Percentiles rank a stretch among this genome's conserved stretches.
Conservation (phyloP, 1,140 invertebrate genomes). For the Calosoma granatense region DNA sequence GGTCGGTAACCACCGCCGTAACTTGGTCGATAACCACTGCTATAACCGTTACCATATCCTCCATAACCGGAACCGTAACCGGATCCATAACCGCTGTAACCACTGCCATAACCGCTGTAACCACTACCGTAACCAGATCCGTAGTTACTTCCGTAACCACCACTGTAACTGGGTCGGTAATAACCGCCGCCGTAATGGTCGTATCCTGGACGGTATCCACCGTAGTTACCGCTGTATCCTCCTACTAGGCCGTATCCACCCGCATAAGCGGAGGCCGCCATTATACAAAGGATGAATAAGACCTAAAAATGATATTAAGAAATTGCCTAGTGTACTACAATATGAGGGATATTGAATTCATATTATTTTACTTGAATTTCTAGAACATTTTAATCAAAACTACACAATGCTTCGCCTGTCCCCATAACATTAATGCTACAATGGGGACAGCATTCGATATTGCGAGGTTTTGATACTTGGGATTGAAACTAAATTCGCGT, state of each 20-base stretch:
- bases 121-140: slow-evolving; percentile 1
- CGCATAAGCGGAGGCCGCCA: slow-evolving; percentile 2
- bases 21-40: slow-evolving; percentile 12
- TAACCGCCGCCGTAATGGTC: slow-evolving; percentile 8
- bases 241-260: neutral
- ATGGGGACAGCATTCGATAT: too few species aligned
- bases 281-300: slow-evolving; percentile 11
- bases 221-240: neutral
- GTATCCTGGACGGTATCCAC: slow-evolving; percentile 7
- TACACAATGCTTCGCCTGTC: too few species aligned
- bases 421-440: too few species aligned
- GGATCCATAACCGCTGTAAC: slow-evolving; percentile 10
- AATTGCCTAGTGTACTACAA: neutral
- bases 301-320: neutral
- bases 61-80: slow-evolving; percentile 12
- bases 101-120: slow-evolving; percentile 12
- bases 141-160: slow-evolving; percentile 11
- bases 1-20: slow-evolving; percentile 6
- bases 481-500: too few species aligned
- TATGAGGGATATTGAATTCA: neutral
- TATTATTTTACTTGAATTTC: too few species aligned
- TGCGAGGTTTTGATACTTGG: too few species aligned
- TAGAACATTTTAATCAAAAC: too few species aligned
- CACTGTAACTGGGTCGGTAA: slow-evolving; percentile 4
- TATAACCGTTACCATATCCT: neutral